Evolutionary conservation across 2,888 invertebrate genomes (phyloP).

Genomic region (Ischnura elegans): DNA sequence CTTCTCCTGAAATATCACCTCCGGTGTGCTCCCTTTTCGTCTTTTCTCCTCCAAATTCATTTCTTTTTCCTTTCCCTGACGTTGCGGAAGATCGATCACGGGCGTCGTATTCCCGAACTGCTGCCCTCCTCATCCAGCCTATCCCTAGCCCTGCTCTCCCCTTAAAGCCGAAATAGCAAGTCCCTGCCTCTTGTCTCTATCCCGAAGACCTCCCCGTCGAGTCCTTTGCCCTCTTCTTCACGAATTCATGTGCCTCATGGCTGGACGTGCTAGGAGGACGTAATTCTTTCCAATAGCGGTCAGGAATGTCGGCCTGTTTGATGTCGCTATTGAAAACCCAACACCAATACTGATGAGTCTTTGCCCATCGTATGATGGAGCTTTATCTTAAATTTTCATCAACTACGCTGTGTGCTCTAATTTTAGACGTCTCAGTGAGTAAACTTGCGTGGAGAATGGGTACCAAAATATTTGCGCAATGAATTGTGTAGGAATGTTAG

Average conservation of each 20-base stretch:
- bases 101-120: conserved; percentile 73
- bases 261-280: neutral
- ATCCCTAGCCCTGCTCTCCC: conserved; percentile 68
- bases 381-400: no score
- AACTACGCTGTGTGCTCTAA: no score
- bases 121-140: conserved; percentile 70
- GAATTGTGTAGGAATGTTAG: no score
- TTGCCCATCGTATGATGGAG: no score
- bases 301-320: no score
- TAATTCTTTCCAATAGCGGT: neutral
- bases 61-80: conserved; percentile 72
- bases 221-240: neutral
- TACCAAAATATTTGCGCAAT: no score
- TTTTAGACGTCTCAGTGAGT: no score
- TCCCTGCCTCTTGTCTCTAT: conserved; percentile 32
- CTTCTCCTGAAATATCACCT: conserved; percentile 48
- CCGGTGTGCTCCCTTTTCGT: conserved; percentile 54
- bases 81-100: conserved; percentile 74
- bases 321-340: no score
- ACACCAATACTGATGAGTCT: no score
- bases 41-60: neutral
- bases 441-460: no score
- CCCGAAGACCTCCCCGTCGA: neutral
- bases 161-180: conserved; percentile 65
- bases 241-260: neutral